Percentiles rank a stretch among this genome's conserved stretches.
These are phyloP conservation scores for Lepidocolaptes lacrymiger DNA, from an alignment of 2,797 vertebrate genomes.

Conservation along the genomic window DNA sequence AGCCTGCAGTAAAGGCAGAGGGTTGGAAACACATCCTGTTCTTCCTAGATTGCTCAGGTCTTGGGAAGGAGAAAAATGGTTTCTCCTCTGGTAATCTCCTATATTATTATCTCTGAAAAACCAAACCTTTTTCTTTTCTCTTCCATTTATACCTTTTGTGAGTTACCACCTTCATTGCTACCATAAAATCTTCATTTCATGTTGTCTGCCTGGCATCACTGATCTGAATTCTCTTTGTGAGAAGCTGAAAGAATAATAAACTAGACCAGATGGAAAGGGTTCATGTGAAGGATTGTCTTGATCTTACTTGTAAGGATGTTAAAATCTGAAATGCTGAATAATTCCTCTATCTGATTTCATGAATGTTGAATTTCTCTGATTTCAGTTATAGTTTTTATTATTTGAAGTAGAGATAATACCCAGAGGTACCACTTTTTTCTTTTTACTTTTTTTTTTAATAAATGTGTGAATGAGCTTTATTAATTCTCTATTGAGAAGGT, in stretches of 20 bases:
- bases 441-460: neutral
- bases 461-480: neutral
- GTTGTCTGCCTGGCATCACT: neutral
- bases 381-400: neutral
- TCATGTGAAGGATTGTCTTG: neutral
- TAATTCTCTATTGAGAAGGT: neutral
- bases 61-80: neutral
- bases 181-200: neutral
- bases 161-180: neutral
- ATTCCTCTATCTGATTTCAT: neutral
- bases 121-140: neutral
- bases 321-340: neutral
- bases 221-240: neutral
- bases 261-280: neutral
- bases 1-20: neutral
- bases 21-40: neutral
- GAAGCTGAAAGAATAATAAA: constrained; percentile 16
- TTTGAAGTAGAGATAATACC: neutral
- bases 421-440: neutral
- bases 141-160: neutral
- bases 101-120: neutral
- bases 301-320: neutral
- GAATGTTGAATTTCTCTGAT: neutral
- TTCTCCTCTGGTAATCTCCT: neutral
- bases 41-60: neutral